Evolutionary conservation across 1,140 invertebrate genomes (phyloP), one percentile per base, ranked within the genome.

Genomic region (Limonius californicus): DNA sequence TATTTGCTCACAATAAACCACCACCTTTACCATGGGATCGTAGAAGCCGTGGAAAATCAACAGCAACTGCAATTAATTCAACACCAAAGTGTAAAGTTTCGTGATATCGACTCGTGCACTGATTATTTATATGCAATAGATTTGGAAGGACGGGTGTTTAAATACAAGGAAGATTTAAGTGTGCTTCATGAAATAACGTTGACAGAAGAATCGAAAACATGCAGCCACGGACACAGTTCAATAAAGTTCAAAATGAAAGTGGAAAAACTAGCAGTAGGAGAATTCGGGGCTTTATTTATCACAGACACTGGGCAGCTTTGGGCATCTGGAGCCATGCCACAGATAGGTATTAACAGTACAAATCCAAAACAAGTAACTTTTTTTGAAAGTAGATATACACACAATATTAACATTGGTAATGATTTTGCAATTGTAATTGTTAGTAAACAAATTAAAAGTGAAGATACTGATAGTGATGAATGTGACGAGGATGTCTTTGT

Each of bases 261-360:
- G 32, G 83, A 83, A 69, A 80, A 80, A 67, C 76, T 89, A 60
- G 80, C 83, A 7, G 80, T 83, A 43, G 85, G 79, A 67, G 82
- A 85, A 66, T 82, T 81, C 72, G 81, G 83, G 6, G 76, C 82
- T 59, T 76, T 89, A 6, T 88, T 85, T 75, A 80, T 88, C 18
- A 86, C 85, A 27, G 84, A 85, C 66, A 82, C 77, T 75, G 85
- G 87, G 16, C 85, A 90, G 62, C 75, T 92, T 8, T 91, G 89
- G 89, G 86, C 84, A 0, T 87, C 83, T 66, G 89, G 90, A 42
- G 74, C 79, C 69, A 89, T 90, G 74, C 82, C 84, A 7, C 85
- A 90, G 71, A 83, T 90, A 59, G 82, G 85, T 15, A 80, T 90
- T 61, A 83, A 83, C 50, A 78, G 77, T 59, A 66, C 66, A 58